These are phyloP conservation scores for Caretta caretta DNA, from an alignment of 2,113 vertebrate genomes.

Conservation along the genomic window DNA sequence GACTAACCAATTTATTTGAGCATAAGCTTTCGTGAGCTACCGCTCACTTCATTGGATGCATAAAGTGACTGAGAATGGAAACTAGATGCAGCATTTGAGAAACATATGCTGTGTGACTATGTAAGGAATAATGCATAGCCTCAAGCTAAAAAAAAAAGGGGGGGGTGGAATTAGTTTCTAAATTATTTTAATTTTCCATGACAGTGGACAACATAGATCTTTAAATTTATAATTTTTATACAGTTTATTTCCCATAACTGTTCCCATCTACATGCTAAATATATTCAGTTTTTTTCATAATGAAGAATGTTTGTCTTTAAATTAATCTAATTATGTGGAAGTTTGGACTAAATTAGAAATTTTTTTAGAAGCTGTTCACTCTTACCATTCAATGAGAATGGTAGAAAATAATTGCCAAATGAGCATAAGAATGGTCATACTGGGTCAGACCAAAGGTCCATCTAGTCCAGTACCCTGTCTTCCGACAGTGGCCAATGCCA, in stretches of 20 bases:
- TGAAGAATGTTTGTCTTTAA: background rate
- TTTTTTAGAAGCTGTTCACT: background rate
- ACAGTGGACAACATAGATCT: background rate
- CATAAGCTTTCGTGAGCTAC: too few species aligned
- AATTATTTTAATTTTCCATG: background rate
- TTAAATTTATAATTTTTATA: background rate
- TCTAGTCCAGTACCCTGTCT: too few species aligned
- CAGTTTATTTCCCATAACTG: background rate
- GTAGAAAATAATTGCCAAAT: background rate
- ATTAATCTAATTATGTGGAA: background rate
- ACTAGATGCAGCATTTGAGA: background rate
- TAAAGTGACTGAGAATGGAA: background rate
- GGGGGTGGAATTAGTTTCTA: background rate
- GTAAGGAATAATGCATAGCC: background rate
- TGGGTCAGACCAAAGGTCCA: too few species aligned
- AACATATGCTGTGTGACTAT: background rate
- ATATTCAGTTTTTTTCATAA: background rate
- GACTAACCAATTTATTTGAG: too few species aligned
- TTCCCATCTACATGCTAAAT: background rate
- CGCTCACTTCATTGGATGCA: too few species aligned
- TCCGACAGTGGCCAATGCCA: too few species aligned
- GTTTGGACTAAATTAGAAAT: background rate
- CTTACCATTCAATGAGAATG: background rate
- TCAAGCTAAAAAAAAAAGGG: background rate
- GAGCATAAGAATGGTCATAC: too few species aligned